Base-by-base conservation (phyloP, 2,888 invertebrate species). In the Gnatocerus cornutus region DNA sequence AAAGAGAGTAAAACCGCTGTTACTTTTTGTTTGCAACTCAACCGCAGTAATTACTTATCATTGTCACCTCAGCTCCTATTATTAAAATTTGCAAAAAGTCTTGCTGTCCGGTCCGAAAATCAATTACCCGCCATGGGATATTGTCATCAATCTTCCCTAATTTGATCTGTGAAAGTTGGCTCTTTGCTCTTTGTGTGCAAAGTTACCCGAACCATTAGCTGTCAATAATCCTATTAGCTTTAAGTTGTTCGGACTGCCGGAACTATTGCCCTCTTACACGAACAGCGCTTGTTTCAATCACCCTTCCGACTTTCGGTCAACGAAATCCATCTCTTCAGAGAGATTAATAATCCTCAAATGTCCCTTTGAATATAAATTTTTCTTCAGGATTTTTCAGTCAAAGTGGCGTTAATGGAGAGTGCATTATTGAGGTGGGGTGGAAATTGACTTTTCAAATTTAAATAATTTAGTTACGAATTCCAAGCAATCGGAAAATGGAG, bases 141-240 rank as follows among this genome's bases (percentile, higher is more conserved):
- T 27, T 33, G 59, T 37, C 65, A 61, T 65, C 61, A 70, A 67
- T 67, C 56, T 67, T 29, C 13, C 3, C 30, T 63, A 67, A 69
- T 61, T 69, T 39, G 65, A 65, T 69, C 46, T 43, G 21, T 61
- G 52, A 45, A 52, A 58, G 16, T 69, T 65, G 33, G 21, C 58
- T 69, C 59, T 69, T 58, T 27, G 43, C 52, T 46, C 52, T 48
- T 55, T 43, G 10, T 43, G 55, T 53, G 30, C 37, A 53, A 53
- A 71, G 56, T 68, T 66, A 43, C 16, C 58, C 61, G 37, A 65
- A 10, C 71, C 65, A 71, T 71, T 71, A 68, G 43, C 55, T 63
- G 64, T 61, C 71, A 68, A 68, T 71, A 71, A 71, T 68, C 64
- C 48, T 59, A 61, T 71, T 71, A 69, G 52, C 27, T 64, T 53